Evolutionary conservation across 2,888 invertebrate genomes (phyloP).

Genomic region (Xylota segnis): DNA sequence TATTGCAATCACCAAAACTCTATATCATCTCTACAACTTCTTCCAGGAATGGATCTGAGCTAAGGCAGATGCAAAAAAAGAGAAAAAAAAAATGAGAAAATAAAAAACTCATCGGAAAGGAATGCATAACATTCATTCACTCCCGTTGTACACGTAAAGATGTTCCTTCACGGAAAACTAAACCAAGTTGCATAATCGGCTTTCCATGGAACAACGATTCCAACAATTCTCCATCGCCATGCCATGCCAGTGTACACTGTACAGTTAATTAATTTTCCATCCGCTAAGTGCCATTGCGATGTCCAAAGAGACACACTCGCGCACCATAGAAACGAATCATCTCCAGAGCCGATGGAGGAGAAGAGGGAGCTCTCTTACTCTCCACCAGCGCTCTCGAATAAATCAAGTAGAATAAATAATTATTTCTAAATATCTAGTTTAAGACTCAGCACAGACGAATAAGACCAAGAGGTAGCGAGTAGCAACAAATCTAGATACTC

Average conservation of each 20-base stretch:
- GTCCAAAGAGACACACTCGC: slow-evolving; percentile 46
- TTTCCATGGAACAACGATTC: slow-evolving; percentile 66
- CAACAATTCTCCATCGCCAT: slow-evolving; percentile 43
- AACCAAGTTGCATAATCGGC: slow-evolving; percentile 72
- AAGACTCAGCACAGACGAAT: slow-evolving; percentile 15
- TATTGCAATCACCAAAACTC: slow-evolving; percentile 53
- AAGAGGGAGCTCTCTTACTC: not conserved
- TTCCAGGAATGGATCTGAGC: slow-evolving; percentile 35
- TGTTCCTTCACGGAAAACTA: slow-evolving; percentile 29
- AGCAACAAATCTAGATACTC: slow-evolving; percentile 52
- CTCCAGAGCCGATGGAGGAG: not conserved
- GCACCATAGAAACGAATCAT: slow-evolving; percentile 23
- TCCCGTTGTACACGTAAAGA: slow-evolving; percentile 56
- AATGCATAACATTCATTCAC: slow-evolving; percentile 55
- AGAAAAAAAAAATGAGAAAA: not conserved
- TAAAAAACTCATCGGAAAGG: not conserved
- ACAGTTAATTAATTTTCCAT: slow-evolving; percentile 74
- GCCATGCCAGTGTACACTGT: slow-evolving; percentile 38
- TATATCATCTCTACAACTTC: slow-evolving; percentile 63
- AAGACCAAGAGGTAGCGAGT: not conserved
- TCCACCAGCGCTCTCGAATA: slow-evolving; percentile 26
- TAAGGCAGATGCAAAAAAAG: slow-evolving; percentile 8
- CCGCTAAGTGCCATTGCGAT: slow-evolving; percentile 64
- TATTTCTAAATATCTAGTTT: slow-evolving; percentile 75
- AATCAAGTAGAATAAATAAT: slow-evolving; percentile 76